Conservation (phyloP, 2,888 invertebrate species). For the Oxycera nigricornis region DNA sequence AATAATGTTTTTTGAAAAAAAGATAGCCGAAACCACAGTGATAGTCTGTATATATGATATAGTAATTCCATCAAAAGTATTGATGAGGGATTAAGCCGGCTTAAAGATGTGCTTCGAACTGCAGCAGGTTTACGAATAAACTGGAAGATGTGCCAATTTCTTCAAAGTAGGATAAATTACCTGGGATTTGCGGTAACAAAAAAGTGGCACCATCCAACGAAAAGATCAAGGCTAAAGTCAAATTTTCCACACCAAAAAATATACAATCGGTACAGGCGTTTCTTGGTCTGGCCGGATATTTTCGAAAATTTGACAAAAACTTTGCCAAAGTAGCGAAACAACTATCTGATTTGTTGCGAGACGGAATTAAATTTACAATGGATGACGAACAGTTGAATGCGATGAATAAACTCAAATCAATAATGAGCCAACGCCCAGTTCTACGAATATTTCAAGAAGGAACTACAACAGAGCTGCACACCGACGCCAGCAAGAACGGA, state of each 20-base stretch:
- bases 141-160: slow-evolving; percentile 20
- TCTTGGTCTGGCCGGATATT: slow-evolving; percentile 27
- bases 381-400: not conserved
- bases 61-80: too few relatives aligned
- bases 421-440: not conserved
- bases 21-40: too few relatives aligned
- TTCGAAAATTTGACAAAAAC: too few relatives aligned
- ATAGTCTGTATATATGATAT: too few relatives aligned
- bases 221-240: slow-evolving; percentile 14
- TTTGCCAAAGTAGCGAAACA: slow-evolving; percentile 52
- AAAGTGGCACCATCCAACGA: not conserved
- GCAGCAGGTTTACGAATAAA: not conserved
- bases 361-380: slow-evolving; percentile 45
- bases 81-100: not conserved
- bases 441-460: not conserved
- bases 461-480: too few relatives aligned
- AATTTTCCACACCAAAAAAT: slow-evolving; percentile 25
- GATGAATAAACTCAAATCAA: not conserved
- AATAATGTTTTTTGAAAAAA: too few relatives aligned
- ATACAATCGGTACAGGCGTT: slow-evolving; percentile 2
- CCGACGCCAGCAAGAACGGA: too few relatives aligned
- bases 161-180: not conserved
- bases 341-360: slow-evolving; percentile 40
- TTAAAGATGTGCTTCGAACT: not conserved
- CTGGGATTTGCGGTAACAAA: not conserved